Conservation (phyloP, 2,113 vertebrate genomes). For the Cyprinodon variegatus region DNA sequence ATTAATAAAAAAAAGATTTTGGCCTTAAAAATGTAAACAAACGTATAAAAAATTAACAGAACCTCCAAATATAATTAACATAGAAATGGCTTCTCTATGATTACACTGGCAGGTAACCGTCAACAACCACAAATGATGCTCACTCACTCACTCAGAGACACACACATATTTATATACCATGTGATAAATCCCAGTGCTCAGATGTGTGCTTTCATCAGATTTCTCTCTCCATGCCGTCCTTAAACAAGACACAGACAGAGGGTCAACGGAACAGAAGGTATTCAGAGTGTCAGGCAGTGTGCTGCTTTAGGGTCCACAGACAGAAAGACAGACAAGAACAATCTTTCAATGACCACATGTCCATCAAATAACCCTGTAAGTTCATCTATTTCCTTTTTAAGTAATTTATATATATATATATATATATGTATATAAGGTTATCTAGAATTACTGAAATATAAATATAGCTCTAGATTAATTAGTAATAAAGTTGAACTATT, state of each 20-base stretch:
- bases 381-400: constrained; percentile 35
- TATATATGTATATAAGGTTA: constrained; percentile 46
- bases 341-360: constrained; percentile 43
- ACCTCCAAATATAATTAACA: neutral
- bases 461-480: constrained; percentile 57
- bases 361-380: constrained; percentile 37
- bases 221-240: constrained; percentile 26
- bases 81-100: constrained; percentile 54
- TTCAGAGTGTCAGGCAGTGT: constrained; percentile 77
- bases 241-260: constrained; percentile 34
- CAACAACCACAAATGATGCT: constrained; percentile 40
- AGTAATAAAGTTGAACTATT: constrained; percentile 36
- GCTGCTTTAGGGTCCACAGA: constrained; percentile 66
- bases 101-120: constrained; percentile 63
- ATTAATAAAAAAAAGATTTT: neutral
- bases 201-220: constrained; percentile 52
- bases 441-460: constrained; percentile 52
- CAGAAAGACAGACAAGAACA: constrained; percentile 49
- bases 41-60: constrained; percentile 19
- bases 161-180: constrained; percentile 1
- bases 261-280: constrained; percentile 75
- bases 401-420: constrained; percentile 19
- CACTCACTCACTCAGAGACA: constrained; percentile 13
- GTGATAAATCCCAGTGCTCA: constrained; percentile 53
- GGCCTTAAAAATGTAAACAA: constrained; percentile 10